Conservation (phyloP, 2,888 invertebrate species). For the Pinctada fucata region DNA sequence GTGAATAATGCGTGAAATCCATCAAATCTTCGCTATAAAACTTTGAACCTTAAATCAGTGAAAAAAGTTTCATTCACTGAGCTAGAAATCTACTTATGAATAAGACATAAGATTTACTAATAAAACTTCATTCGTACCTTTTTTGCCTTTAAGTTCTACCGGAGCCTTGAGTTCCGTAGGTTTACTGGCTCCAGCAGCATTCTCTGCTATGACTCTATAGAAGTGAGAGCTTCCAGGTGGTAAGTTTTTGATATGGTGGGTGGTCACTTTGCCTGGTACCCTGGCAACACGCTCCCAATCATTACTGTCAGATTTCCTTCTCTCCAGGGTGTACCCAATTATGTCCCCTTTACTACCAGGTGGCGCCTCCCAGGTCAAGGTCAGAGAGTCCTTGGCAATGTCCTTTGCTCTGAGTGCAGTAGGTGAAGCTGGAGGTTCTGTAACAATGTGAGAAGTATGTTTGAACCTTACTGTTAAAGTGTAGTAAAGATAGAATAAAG, state of each 20-base stretch:
- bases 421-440: slow-evolving; percentile 68
- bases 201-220: slow-evolving; percentile 90
- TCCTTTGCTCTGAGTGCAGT: slow-evolving; percentile 68
- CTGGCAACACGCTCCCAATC: slow-evolving; percentile 82
- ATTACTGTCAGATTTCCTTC: slow-evolving; percentile 82
- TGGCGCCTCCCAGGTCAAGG: slow-evolving; percentile 69
- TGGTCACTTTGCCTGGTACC: slow-evolving; percentile 60
- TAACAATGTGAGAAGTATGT: slow-evolving; percentile 6
- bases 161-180: slow-evolving; percentile 68
- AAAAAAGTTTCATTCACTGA: no score
- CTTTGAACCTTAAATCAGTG: no score
- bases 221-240: slow-evolving; percentile 81
- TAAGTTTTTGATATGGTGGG: slow-evolving; percentile 60
- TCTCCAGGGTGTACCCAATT: slow-evolving; percentile 73
- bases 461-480: not conserved
- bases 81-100: no score
- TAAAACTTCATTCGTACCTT: slow-evolving; percentile 51
- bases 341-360: slow-evolving; percentile 73
- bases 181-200: slow-evolving; percentile 77
- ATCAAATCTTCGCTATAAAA: no score
- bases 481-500: no score
- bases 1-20: no score
- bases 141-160: slow-evolving; percentile 66
- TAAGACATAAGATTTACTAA: no score
- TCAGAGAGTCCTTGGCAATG: slow-evolving; percentile 66